Base-by-base conservation (phyloP, 2,113 vertebrate species). In the Corythoichthys intestinalis region DNA sequence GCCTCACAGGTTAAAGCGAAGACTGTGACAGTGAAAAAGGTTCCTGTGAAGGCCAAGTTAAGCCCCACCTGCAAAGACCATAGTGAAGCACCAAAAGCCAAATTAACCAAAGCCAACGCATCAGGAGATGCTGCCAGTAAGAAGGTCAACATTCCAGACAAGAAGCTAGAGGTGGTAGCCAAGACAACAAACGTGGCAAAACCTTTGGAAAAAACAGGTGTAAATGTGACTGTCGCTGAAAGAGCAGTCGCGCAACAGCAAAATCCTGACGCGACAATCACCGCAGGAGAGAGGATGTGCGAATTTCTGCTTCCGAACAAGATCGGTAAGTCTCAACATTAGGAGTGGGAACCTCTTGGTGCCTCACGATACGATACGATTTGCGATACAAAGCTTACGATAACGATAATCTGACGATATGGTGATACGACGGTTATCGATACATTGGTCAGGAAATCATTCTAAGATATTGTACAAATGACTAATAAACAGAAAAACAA, bases 231-330 rank as follows among this genome's bases (percentile, higher is more conserved):
- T 28, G 20, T 28, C 20, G 20, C 20, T 28, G 20, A 28, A 28
- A 28, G 20, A 28, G 20, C 20, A 28, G 20, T 28, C 20, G 20
- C 20, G 20, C 20, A 28, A 28, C 20, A 28, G 20, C 20, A 28
- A 28, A 28, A 28, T 28, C 20, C 20, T 28, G 20, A 28, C 20
- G 20, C 20, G 20, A 28, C 20, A 28, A 28, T 28, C 20, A 28
- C 83, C 7, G 0, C 60, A 2, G 56, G 70, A 7, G 77, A 86
- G 0, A 72, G 1, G 53, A 1, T 80, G 2, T 0, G 62, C 13
- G 0, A 4, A 0, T 7, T 35, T 1, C 52, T 83, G 0, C 0
- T 0, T 35, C 6, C 0, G 6, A 0, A 59, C 0, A 38, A 0
- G 14, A 61, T 85, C 35, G 2, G 64, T 52, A 17, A 52, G 64